Conservation (phyloP, 1,140 invertebrate genomes). For the Orchestia grillus region DNA sequence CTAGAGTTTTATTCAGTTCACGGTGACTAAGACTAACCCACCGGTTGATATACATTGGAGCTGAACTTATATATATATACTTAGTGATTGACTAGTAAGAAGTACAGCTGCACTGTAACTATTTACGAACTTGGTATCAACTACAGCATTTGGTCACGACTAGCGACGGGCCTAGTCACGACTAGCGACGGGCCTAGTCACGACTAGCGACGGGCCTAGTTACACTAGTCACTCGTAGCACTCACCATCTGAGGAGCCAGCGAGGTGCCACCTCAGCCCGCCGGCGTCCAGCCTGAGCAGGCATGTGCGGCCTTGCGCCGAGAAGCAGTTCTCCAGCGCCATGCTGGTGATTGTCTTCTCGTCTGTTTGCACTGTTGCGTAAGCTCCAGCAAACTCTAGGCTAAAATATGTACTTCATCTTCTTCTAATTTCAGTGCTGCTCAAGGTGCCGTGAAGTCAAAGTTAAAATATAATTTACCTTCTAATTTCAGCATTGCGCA, state of each 20-base stretch:
- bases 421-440: too few relatives aligned
- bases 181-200: background rate
- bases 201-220: background rate
- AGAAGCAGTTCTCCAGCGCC: slow-evolving; percentile 24
- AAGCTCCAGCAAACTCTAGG: too few relatives aligned
- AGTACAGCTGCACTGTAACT: background rate
- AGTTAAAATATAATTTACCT: background rate
- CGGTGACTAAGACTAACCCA: too few relatives aligned
- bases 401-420: too few relatives aligned
- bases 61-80: too few relatives aligned
- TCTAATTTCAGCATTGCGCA: too few relatives aligned
- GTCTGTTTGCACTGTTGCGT: too few relatives aligned
- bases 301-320: background rate
- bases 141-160: background rate
- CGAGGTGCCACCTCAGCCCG: background rate
- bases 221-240: background rate
- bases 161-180: background rate
- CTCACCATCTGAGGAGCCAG: background rate
- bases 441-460: background rate
- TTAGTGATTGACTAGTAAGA: too few relatives aligned
- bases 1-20: too few relatives aligned
- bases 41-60: too few relatives aligned
- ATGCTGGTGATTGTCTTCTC: background rate
- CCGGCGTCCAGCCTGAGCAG: background rate
- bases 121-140: background rate